phyloP scores from a whole-genome alignment of 2,797 vertebrate genomes.

The Sebastes kiyomatsui region DNA sequence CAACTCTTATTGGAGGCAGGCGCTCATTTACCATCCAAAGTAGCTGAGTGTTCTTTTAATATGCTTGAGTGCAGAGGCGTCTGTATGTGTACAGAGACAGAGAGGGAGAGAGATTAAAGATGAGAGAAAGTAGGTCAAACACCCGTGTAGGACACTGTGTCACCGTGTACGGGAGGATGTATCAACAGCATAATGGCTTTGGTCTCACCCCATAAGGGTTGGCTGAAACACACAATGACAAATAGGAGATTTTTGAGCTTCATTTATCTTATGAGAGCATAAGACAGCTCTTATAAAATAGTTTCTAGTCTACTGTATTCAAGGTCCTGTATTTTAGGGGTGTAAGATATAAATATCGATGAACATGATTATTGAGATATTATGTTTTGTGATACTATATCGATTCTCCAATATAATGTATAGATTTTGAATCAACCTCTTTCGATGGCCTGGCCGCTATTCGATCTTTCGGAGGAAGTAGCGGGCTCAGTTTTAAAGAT shows the following conservation, averaged over 20 bases:
- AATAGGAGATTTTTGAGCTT: neutral
- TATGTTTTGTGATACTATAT: too few relatives aligned
- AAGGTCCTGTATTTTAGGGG: neutral
- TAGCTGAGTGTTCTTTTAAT: constrained; percentile 70
- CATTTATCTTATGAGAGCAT: neutral
- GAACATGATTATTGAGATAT: too few relatives aligned
- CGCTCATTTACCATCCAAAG: constrained; percentile 73
- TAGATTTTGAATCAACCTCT: too few relatives aligned
- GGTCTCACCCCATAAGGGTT: constrained; percentile 33
- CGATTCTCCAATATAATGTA: too few relatives aligned
- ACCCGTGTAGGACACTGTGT: constrained; percentile 57
- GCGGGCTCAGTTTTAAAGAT: too few relatives aligned
- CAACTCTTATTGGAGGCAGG: constrained; percentile 45
- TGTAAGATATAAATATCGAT: too few relatives aligned
- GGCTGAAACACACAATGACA: constrained; percentile 36
- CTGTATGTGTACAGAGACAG: constrained; percentile 19
- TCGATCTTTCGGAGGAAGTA: too few relatives aligned
- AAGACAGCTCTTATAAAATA: neutral
- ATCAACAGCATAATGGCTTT: constrained; percentile 44
- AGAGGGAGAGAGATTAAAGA: constrained; percentile 52
- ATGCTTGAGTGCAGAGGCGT: constrained; percentile 66
- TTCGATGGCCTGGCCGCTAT: too few relatives aligned
- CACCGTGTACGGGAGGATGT: too few relatives aligned
- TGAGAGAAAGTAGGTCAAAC: constrained; percentile 74
- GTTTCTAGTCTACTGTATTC: neutral